Base-by-base conservation (phyloP, 2,797 vertebrate species). In the Tragelaphus oryx region DNA sequence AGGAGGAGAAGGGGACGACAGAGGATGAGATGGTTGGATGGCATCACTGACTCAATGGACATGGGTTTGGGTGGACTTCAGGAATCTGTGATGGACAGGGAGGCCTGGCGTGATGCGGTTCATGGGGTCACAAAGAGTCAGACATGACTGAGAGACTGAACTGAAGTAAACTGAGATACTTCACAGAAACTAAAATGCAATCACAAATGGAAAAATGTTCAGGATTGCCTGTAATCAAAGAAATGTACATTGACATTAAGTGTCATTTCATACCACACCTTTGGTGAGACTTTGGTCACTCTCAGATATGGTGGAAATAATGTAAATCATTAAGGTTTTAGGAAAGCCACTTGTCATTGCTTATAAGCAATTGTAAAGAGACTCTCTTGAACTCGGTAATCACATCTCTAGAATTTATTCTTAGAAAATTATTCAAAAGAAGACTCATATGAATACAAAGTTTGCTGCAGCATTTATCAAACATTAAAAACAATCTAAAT, bases 391-490 rank as follows among this genome's bases (percentile, higher is more conserved):
- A 88, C 11, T 90, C 37, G 83, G 55, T 37, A 83, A 76, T 86
- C 44, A 86, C 8, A 71, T 1, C n/a, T 37, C 50, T 83, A 74
- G 68, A 96, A 90, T 52, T 57, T 89, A 68, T 87, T 95, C 75
- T 92, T 83, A 86, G 68, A 93, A 95, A 92, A 68, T 76, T 62
- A 97, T 88, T 86, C 41, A 86, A 91, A 85, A 54, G 68, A 86
- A 83, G 59, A 89, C 3, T 41, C 33, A 48, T 55, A 57, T 55
- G 28, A 96, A 89, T 75, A 78, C 89, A 94, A 93, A 89, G 20
- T 68, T 78, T 91, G 33, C 33, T 84, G 37, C 11, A 86, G 48
- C 14, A 93, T 93, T 87, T 87, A 89, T 59, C 48, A 95, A 95
- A 83, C 81, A 87, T 8, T 65, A 54, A 91, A 85, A 95, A 17